phyloP scores from a whole-genome alignment of 2,888 invertebrate genomes.

The Strigamia crassipes region DNA sequence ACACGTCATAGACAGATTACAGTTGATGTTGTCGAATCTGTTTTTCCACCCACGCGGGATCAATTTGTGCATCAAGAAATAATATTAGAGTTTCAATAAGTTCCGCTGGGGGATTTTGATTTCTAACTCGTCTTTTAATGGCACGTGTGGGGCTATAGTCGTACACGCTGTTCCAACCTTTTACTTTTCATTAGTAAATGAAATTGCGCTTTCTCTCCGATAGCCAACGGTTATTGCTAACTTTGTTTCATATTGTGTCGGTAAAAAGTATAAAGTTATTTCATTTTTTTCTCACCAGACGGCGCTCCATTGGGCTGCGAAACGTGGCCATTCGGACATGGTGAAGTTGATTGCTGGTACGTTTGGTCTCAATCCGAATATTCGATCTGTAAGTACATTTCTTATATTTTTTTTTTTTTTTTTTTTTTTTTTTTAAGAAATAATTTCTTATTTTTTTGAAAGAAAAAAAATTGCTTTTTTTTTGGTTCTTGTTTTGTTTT shows the following conservation, averaged over 20 bases:
- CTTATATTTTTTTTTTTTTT: not conserved
- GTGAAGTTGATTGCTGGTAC: slow-evolving; percentile 91
- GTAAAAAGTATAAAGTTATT: slow-evolving; percentile 49
- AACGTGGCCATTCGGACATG: slow-evolving; percentile 87
- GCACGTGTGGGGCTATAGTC: not conserved
- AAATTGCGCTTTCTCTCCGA: slow-evolving; percentile 47
- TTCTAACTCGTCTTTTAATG: slow-evolving; percentile 22
- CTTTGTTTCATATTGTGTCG: slow-evolving; percentile 7
- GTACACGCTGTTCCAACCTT: slow-evolving; percentile 10
- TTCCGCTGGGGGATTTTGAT: slow-evolving; percentile 20
- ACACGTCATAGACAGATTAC: slow-evolving; percentile 28
- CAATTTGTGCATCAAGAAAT: slow-evolving; percentile 8
- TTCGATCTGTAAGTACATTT: slow-evolving; percentile 74
- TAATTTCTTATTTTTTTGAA: not conserved
- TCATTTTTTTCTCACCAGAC: slow-evolving; percentile 69
- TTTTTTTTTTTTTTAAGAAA: not conserved
- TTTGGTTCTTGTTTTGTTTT: too few relatives aligned
- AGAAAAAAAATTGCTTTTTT: too few relatives aligned
- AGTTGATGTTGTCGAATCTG: slow-evolving; percentile 32
- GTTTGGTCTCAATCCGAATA: slow-evolving; percentile 80
- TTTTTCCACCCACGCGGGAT: slow-evolving; percentile 22
- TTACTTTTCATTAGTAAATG: slow-evolving; percentile 51
- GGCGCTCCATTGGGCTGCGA: slow-evolving; percentile 95
- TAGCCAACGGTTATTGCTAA: not conserved
- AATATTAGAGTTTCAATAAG: slow-evolving; percentile 33